Conservation (phyloP, 1,140 invertebrate species). For the Hylaeus volcanicus region DNA sequence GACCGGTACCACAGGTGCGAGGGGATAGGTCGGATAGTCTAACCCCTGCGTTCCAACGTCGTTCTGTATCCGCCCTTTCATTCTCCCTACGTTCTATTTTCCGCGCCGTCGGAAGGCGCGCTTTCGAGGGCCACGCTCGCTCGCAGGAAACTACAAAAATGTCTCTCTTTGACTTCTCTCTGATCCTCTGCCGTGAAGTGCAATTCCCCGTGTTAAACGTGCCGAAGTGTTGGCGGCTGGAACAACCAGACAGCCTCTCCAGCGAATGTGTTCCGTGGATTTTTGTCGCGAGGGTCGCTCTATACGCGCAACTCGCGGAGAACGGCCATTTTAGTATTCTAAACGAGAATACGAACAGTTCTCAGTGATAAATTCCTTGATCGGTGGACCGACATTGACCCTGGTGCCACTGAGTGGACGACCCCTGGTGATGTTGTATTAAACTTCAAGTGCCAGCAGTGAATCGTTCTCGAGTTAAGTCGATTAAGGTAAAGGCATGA, state of each 20-base stretch:
- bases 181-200: constrained; percentile 23
- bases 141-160: constrained; percentile 29
- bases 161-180: constrained; percentile 20
- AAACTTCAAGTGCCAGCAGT: no score
- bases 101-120: background rate
- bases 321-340: no score
- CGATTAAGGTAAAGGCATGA: no score
- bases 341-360: no score
- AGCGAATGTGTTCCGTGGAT: constrained; percentile 3
- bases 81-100: background rate
- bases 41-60: constrained; percentile 2
- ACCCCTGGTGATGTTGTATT: no score
- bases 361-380: no score
- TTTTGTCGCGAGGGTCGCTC: background rate
- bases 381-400: no score
- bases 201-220: constrained; percentile 46
- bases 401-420: no score
- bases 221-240: constrained; percentile 31
- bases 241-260: background rate
- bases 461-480: no score
- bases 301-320: background rate
- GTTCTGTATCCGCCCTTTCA: background rate
- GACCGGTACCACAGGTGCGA: background rate
- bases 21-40: constrained; percentile 6
- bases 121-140: background rate